Evolutionary conservation across 2,797 vertebrate genomes (phyloP).

Genomic region (Margarornis squamiger): DNA sequence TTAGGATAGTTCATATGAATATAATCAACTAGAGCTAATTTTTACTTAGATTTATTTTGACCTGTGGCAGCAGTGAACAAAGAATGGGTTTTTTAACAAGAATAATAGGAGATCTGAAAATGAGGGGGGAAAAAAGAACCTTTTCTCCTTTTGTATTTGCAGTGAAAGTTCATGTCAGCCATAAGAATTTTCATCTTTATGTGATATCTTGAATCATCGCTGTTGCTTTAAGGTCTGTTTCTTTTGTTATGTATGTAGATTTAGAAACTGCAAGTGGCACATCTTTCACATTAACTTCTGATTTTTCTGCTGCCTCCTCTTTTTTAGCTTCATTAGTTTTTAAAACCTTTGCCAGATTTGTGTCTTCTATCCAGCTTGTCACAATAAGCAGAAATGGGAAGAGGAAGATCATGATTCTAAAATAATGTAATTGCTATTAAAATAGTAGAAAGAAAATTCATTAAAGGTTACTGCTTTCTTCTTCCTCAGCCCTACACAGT

Average conservation of each 20-base stretch:
- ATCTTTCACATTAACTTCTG: neutral
- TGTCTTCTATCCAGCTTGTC: slow-evolving; percentile 6
- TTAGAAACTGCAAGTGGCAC: neutral
- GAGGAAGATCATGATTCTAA: slow-evolving; percentile 21
- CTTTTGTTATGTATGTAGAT: accelerated
- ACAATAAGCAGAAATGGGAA: slow-evolving; percentile 12
- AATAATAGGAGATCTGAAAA: neutral
- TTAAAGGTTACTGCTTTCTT: slow-evolving; percentile 42
- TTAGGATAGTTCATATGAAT: neutral
- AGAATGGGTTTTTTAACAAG: neutral
- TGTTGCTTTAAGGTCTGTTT: neutral
- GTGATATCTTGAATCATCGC: neutral
- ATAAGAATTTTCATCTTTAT: neutral
- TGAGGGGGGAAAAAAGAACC: accelerated
- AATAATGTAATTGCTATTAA: slow-evolving; percentile 28
- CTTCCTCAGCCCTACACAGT: neutral
- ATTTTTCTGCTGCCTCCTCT: neutral
- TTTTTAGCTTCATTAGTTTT: neutral
- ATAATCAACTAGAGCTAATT: neutral
- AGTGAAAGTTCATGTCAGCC: neutral
- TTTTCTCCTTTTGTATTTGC: neutral
- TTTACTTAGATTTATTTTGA: neutral
- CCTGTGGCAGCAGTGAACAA: neutral
- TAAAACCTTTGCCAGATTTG: slow-evolving; percentile 3
- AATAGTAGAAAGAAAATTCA: neutral